These are phyloP conservation scores for Dolichoris vasculosae DNA, from an alignment of 1,140 invertebrate species.

Conservation along the genomic window DNA sequence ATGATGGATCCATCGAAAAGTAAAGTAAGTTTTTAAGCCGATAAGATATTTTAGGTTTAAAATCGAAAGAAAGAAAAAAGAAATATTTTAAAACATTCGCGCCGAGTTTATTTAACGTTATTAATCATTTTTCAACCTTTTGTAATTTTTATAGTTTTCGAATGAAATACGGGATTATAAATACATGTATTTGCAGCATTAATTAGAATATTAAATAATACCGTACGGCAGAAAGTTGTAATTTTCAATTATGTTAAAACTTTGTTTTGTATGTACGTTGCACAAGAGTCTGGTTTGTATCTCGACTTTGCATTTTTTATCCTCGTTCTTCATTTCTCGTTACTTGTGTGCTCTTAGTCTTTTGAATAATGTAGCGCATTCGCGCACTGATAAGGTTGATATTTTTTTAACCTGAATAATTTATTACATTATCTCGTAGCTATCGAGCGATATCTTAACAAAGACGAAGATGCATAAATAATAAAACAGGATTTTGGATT, in stretches of 20 bases:
- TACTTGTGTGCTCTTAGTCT: conserved; percentile 22
- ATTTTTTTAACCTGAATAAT: conserved; percentile 35
- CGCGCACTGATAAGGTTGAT: conserved; percentile 20
- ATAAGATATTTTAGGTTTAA: background rate
- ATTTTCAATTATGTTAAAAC: conserved; percentile 39
- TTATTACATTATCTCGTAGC: background rate
- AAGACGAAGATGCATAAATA: background rate
- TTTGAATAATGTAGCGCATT: conserved; percentile 32
- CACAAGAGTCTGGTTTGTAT: conserved; percentile 12
- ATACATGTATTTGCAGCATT: no score
- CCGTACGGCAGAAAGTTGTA: background rate
- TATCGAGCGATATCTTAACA: background rate
- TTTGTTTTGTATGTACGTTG: conserved; percentile 16
- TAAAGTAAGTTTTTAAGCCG: background rate
- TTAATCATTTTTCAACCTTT: background rate
- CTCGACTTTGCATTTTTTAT: conserved; percentile 27
- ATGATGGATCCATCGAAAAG: background rate
- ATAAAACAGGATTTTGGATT: background rate
- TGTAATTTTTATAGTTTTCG: no score
- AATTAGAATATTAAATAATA: conserved; percentile 6
- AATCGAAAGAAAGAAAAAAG: background rate
- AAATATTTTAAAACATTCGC: background rate
- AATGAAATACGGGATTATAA: no score
- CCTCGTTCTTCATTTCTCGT: background rate
- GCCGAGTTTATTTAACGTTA: background rate